phyloP scores from a whole-genome alignment of 2,113 vertebrate species.

The Mesitornis unicolor region DNA sequence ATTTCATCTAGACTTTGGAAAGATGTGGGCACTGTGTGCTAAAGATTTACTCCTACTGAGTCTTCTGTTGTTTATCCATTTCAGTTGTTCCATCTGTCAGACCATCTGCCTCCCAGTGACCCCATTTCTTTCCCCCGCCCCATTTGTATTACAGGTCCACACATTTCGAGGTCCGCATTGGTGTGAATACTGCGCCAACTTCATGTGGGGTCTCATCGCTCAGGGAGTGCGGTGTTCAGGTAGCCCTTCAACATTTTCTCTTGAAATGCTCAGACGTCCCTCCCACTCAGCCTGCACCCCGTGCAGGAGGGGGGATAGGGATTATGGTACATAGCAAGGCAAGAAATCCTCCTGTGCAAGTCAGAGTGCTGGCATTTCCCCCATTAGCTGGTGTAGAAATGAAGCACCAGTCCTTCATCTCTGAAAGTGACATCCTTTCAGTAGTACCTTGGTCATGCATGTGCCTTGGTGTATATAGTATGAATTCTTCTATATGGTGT shows the following conservation, averaged over 20 bases:
- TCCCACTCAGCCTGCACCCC: background rate
- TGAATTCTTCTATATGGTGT: background rate
- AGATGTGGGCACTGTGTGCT: background rate
- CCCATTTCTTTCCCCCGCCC: background rate
- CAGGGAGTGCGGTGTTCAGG: slow-evolving; percentile 98
- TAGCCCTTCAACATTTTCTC: slow-evolving; percentile 51
- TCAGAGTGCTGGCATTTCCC: background rate
- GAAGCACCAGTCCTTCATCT: background rate
- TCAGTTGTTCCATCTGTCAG: slow-evolving; percentile 40
- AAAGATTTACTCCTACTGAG: background rate
- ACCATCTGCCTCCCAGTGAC: slow-evolving; percentile 46
- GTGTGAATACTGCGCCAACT: slow-evolving; percentile 99
- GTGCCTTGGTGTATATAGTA: background rate
- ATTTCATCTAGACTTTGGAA: slow-evolving; percentile 4
- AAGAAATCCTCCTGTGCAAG: background rate
- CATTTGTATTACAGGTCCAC: slow-evolving; percentile 82
- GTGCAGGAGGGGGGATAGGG: background rate
- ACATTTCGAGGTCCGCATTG: slow-evolving; percentile 95
- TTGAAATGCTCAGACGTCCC: background rate
- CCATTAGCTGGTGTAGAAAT: background rate
- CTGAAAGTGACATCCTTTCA: background rate
- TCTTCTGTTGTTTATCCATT: slow-evolving; percentile 38
- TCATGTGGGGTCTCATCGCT: slow-evolving; percentile 99
- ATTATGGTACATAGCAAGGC: background rate
- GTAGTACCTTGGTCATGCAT: background rate